phyloP scores from a whole-genome alignment of 2,113 vertebrate species.

The Oncorhynchus gorbuscha region DNA sequence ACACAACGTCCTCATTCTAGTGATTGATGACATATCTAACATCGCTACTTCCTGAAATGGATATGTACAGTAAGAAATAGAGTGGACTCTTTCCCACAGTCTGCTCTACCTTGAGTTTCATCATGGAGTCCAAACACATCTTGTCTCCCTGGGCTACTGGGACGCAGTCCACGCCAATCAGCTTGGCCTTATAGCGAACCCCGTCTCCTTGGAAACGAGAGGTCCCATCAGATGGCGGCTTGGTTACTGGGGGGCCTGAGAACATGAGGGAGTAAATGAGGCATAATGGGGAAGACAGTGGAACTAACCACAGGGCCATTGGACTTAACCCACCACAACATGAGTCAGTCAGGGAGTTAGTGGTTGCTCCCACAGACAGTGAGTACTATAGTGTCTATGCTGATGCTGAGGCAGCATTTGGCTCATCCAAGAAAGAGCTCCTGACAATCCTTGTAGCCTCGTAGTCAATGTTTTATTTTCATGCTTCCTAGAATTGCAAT shows the following conservation, averaged over 20 bases:
- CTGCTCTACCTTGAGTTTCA: conserved; percentile 77
- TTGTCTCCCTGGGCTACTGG: conserved; percentile 85
- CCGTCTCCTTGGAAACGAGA: conserved; percentile 73
- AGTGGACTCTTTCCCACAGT: background rate
- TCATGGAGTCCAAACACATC: conserved; percentile 97
- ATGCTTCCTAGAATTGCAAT: conserved; percentile 27
- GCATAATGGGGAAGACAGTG: background rate
- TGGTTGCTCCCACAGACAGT: no score
- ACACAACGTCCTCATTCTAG: background rate
- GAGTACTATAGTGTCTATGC: background rate
- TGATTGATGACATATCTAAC: background rate
- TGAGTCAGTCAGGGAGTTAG: background rate
- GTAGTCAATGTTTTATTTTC: conserved; percentile 46
- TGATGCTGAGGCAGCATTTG: conserved; percentile 12
- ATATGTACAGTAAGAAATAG: background rate
- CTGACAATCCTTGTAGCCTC: background rate
- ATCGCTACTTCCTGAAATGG: background rate
- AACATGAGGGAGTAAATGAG: background rate
- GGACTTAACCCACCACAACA: background rate
- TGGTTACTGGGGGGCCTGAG: conserved; percentile 33
- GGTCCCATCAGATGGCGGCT: background rate
- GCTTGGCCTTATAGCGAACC: conserved; percentile 80
- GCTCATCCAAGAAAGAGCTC: conserved; percentile 3
- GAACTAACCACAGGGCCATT: conserved; percentile 3
- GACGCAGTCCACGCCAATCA: conserved; percentile 90